phyloP scores from a whole-genome alignment of 64 coral and sea anemone genomes.

The Pocillopora verrucosa region DNA sequence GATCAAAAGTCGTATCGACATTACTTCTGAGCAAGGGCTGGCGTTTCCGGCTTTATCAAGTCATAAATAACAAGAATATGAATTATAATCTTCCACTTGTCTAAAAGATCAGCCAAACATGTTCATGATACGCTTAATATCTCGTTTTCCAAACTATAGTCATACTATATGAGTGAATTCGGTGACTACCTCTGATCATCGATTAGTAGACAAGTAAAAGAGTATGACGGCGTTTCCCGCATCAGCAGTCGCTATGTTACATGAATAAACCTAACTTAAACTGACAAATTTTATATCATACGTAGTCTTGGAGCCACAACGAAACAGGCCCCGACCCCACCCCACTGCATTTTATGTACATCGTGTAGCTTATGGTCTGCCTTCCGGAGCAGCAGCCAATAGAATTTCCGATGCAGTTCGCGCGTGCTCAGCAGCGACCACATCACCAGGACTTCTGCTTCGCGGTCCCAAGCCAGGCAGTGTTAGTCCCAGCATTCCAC shows the following conservation, averaged over 20 bases:
- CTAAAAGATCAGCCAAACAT: background rate
- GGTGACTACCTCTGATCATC: background rate
- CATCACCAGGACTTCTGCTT: constrained; percentile 67
- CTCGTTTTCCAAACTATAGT: background rate
- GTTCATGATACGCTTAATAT: background rate
- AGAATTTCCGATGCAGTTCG: constrained; percentile 35
- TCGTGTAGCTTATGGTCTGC: background rate
- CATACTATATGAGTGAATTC: background rate
- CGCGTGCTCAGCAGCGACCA: constrained; percentile 1
- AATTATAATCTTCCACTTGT: background rate
- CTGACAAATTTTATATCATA: background rate
- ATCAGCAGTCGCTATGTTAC: constrained; percentile 7
- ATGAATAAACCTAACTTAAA: constrained; percentile 11
- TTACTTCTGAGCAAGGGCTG: too few species aligned
- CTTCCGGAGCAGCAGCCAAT: constrained; percentile 32
- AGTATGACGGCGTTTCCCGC: constrained; percentile 1
- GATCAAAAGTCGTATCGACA: too few species aligned
- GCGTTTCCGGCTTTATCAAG: too few species aligned
- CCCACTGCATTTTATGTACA: constrained; percentile 23
- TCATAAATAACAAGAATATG: too few species aligned
- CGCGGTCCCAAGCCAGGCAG: constrained; percentile 61
- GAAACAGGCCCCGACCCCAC: background rate
- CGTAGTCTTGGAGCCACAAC: background rate
- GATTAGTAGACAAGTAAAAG: background rate
- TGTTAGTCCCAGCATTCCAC: constrained; percentile 64